Percentiles rank a stretch among this genome's conserved stretches.
Conservation (phyloP, 2,888 invertebrate genomes). For the Tineola bisselliella region DNA sequence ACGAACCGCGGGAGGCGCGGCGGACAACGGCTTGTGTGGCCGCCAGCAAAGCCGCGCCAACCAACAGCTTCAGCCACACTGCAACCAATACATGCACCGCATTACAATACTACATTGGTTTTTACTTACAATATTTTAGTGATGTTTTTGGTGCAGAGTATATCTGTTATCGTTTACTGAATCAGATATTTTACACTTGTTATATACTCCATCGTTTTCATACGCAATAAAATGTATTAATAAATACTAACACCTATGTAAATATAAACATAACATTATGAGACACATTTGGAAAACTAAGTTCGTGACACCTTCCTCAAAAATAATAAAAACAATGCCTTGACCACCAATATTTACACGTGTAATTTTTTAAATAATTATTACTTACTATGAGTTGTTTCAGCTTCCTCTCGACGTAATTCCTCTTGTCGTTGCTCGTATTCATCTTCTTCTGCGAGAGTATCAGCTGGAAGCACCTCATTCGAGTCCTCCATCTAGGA, state of each 20-base stretch:
- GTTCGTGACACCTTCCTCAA: constrained; percentile 6
- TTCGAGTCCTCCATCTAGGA: constrained; percentile 44
- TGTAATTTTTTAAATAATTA: not conserved
- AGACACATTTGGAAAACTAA: not conserved
- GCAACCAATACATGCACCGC: constrained; percentile 64
- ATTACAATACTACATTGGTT: not conserved
- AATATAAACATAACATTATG: too few relatives aligned
- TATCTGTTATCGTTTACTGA: too few relatives aligned
- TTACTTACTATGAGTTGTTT: constrained; percentile 48
- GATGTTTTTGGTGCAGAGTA: too few relatives aligned
- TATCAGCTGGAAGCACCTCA: constrained; percentile 38
- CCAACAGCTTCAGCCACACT: constrained; percentile 88
- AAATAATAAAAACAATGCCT: too few relatives aligned
- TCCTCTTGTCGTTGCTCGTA: constrained; percentile 53
- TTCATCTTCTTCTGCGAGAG: constrained; percentile 53
- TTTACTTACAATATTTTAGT: not conserved
- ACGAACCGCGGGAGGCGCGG: constrained; percentile 76
- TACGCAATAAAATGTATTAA: too few relatives aligned
- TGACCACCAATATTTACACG: too few relatives aligned
- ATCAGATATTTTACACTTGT: too few relatives aligned
- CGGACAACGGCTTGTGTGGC: constrained; percentile 88
- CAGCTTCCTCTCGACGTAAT: constrained; percentile 35
- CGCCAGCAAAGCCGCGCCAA: constrained; percentile 84
- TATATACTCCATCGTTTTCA: too few relatives aligned
- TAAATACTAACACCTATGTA: too few relatives aligned